Evolutionary conservation across 2,888 invertebrate genomes (phyloP), one percentile per base, ranked within the genome.

Genomic region (Ormyrus pomaceus): DNA sequence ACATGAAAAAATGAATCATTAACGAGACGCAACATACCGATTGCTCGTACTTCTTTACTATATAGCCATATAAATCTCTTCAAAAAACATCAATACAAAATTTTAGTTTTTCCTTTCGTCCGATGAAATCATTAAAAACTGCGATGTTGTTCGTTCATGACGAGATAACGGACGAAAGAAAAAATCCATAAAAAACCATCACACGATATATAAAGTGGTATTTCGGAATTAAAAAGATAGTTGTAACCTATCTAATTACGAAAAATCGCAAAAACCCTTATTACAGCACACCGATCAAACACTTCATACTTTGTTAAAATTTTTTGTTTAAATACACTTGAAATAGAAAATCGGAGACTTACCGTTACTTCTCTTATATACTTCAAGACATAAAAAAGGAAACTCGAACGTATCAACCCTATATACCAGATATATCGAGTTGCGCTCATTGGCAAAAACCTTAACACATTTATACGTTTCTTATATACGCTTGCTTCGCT

Each of bases 71-170:
- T 87, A 87, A 87, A 85, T 87, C 85, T 87, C 84, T 86, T 85
- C 84, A 84, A 86, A 87, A 87, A 87, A 87, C 87, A 84, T 86
- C 86, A 84, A 87, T 87, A 87, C 87, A 87, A 87, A 86, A 86
- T 83, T 84, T 84, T 82, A 65, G 34, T 77, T 64, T 81, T 78
- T 83, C 81, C 79, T 73, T 75, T 79, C 81, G 80, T 77, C 74
- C 62, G 34, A 34, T 34, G 34, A 34, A 34, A 84, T 86, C 86
- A 84, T 87, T 87, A 87, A 86, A 87, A 87, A 86, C 86, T 83
- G 84, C 83, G 81, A 65, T 34, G 75, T 64, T 81, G 77, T 83
- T 80, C 79, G 72, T 75, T 79, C 81, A 79, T 75, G 72, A 59
- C 0, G 55, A 10, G 46, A 10, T 46, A n/a, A 9, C 62, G 8